A percentile compares a stretch with the other conserved stretches of the same genome.
Evolutionary conservation across 2,888 invertebrate species (phyloP).

Genomic region (Agriotes lineatus): DNA sequence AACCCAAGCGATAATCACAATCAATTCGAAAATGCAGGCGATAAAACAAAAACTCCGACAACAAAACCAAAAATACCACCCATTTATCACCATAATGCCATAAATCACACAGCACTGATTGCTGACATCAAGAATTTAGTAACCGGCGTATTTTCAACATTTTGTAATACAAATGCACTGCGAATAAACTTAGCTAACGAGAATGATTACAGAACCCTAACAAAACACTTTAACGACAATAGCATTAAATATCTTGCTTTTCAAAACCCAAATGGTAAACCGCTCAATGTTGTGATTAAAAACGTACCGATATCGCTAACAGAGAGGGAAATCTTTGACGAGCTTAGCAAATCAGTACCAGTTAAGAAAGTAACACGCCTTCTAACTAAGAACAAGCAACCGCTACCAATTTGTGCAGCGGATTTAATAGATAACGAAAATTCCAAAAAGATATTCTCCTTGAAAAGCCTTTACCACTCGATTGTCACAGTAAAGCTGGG

Average conservation of each 20-base stretch:
- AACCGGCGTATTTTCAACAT: background rate
- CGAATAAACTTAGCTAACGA: background rate
- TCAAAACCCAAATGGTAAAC: too few species aligned
- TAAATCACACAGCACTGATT: background rate
- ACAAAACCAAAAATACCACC: too few species aligned
- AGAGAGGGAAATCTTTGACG: background rate
- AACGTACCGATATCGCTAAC: background rate
- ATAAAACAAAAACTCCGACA: too few species aligned
- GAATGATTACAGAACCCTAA: background rate
- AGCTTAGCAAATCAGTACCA: too few species aligned
- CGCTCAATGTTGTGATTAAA: background rate
- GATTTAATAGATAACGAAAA: background rate
- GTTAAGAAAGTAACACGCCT: background rate
- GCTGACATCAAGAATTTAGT: background rate
- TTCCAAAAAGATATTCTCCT: too few species aligned
- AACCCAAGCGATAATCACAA: conserved; percentile 2
- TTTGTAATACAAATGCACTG: too few species aligned
- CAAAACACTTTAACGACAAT: too few species aligned
- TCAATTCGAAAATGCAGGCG: conserved; percentile 2
- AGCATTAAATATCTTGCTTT: too few species aligned
- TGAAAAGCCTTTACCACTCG: background rate
- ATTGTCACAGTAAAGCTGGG: background rate
- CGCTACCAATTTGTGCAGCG: background rate
- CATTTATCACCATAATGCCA: too few species aligned
- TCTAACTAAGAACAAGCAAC: conserved; percentile 5